A percentile compares a stretch with the other conserved stretches of the same genome.
These are phyloP conservation scores for Ypsolopha sequella DNA, from an alignment of 2,888 invertebrate species.

Conservation along the genomic window DNA sequence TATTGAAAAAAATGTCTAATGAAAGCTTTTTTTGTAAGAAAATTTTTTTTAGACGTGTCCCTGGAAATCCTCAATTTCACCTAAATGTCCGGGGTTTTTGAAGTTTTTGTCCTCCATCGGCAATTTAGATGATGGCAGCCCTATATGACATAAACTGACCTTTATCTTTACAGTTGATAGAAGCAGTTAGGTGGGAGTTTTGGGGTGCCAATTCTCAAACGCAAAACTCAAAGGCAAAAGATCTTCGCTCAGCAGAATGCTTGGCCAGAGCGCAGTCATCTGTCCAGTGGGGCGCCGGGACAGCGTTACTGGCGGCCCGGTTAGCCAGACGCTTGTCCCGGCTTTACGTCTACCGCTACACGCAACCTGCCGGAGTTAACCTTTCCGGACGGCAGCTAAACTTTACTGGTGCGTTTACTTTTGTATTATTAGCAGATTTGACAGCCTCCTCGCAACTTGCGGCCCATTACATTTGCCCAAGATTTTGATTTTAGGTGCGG, in stretches of 20 bases:
- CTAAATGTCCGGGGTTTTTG: no score
- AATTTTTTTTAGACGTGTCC: no score
- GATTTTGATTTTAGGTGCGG: constrained; percentile 62
- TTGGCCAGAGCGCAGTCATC: constrained; percentile 70
- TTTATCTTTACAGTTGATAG: constrained; percentile 27
- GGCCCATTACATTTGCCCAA: no score
- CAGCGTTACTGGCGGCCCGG: constrained; percentile 69
- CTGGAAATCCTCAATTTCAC: no score
- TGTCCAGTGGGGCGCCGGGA: constrained; percentile 63
- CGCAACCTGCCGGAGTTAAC: constrained; percentile 56
- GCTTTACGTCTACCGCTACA: constrained; percentile 70
- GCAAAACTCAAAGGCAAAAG: constrained; percentile 27
- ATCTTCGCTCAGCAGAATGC: constrained; percentile 45
- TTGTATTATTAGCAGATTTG: no score
- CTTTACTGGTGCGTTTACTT: constrained; percentile 62
- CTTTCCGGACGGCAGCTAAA: constrained; percentile 54
- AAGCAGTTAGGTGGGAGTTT: constrained; percentile 72
- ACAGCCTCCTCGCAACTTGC: no score
- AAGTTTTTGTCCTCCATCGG: no score
- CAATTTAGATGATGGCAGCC: no score
- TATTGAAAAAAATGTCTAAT: no score
- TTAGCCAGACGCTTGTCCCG: constrained; percentile 53
- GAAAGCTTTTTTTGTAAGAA: no score
- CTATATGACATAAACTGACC: not conserved
- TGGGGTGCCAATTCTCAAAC: constrained; percentile 32